phyloP scores from a whole-genome alignment of 1,140 invertebrate species.

The Halotydeus destructor region DNA sequence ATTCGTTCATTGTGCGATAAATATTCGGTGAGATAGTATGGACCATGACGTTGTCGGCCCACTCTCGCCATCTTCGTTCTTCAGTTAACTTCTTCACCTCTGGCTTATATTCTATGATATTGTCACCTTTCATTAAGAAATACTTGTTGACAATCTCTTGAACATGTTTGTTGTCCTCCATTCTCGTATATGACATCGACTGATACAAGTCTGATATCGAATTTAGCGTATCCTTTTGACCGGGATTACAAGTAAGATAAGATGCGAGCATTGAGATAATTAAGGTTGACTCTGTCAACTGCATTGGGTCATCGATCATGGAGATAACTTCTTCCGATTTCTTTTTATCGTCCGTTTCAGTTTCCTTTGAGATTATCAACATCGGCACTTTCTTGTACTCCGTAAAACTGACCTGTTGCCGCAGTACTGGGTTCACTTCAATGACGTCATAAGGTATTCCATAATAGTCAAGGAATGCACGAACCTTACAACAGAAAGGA shows the following conservation, averaged over 20 bases:
- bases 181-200: constrained; percentile 22
- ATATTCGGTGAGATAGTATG: constrained; percentile 91
- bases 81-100: constrained; percentile 23
- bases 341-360: background rate
- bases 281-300: constrained; percentile 78
- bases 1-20: constrained; percentile 62
- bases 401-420: constrained; percentile 80
- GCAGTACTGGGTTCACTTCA: constrained; percentile 83
- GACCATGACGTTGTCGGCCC: constrained; percentile 72
- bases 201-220: constrained; percentile 47
- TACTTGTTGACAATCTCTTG: constrained; percentile 78
- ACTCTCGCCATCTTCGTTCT: constrained; percentile 81
- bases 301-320: constrained; percentile 29
- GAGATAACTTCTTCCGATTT: constrained; percentile 3
- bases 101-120: constrained; percentile 8
- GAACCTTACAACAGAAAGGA: constrained; percentile 93
- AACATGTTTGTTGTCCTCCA: constrained; percentile 39
- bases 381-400: constrained; percentile 89
- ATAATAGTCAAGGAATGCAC: constrained; percentile 77
- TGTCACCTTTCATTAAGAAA: constrained; percentile 64
- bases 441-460: constrained; percentile 87
- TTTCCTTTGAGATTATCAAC: constrained; percentile 40
- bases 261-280: constrained; percentile 74
- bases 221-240: constrained; percentile 20
- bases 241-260: constrained; percentile 37